Evolutionary conservation across 2,113 vertebrate genomes (phyloP), one percentile per base, ranked within the genome.

Genomic region (Octodon degus): DNA sequence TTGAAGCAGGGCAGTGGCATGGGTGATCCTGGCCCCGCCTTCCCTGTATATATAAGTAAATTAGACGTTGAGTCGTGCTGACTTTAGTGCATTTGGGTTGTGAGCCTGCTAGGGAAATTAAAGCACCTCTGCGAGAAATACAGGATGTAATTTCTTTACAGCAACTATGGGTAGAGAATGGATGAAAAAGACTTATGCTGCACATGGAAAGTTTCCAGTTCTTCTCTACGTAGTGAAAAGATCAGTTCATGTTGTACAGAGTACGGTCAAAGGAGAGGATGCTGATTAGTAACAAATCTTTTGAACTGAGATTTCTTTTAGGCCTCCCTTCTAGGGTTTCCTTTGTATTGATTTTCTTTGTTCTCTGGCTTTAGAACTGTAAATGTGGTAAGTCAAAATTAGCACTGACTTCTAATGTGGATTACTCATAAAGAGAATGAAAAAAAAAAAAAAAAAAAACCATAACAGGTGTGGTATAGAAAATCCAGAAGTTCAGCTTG

Each of bases 1-100:
- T 98, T 98, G 97, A 98, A 98, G 96, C 72, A 12, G 95, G 98
- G 96, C 98, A 97, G 91, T 97, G 96, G 94, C 98, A 0, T 10
- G 76, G 97, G 63, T 91, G 95, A 82, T 97, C 97, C 95, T 96
- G 97, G 97, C 97, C 37, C 93, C 27, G 76, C 93, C 92, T 98
- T 97, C 90, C 96, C 94, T 97, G 94, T 97, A 89, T 62, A 27
- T 80, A 93, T 93, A 97, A 98, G 97, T 97, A 98, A 98, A 98
- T 98, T 96, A 97, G 97, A 96, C 90, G 16, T 94, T 97, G 83
- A 76, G 81, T 96, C 97, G 97, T 98, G 96, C 98, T 98, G 97
- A 96, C 98, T 98, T 96, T 89, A 97, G 95, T 97, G 60, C 72
- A 62, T 98, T 89, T 98, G 97, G 91, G 97, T 97, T 97, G 96